Evolutionary conservation across 2,888 invertebrate species (phyloP).

Genomic region (Leucoptera coffeella): DNA sequence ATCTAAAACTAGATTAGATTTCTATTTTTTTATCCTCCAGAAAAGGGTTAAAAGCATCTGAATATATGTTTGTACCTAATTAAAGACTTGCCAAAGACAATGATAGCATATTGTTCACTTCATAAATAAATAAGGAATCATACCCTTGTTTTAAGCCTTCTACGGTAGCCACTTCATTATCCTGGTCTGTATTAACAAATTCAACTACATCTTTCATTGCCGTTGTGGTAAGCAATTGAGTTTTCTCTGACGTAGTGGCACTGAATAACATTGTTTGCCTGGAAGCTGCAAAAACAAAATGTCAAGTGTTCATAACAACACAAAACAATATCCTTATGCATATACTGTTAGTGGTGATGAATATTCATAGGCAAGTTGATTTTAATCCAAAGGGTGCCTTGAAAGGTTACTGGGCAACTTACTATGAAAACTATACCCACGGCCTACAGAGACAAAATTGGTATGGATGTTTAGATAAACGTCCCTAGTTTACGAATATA

Average conservation of each 20-base stretch:
- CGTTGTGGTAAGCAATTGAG: conserved; percentile 77
- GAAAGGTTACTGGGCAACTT: no score
- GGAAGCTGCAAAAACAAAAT: conserved; percentile 56
- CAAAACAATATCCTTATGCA: no score
- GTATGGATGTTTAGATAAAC: no score
- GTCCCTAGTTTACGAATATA: no score
- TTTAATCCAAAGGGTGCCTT: no score
- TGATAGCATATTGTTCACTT: not conserved
- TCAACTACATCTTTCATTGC: conserved; percentile 86
- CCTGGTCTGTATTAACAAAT: conserved; percentile 88
- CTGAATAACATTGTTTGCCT: conserved; percentile 97
- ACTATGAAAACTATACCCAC: no score
- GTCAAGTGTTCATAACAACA: conserved; percentile 1
- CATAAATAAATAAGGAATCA: conserved; percentile 1
- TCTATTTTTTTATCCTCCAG: no score
- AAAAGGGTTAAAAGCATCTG: no score
- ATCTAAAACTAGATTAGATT: no score
- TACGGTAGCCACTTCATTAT: conserved; percentile 72
- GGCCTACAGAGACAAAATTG: no score
- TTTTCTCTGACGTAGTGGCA: conserved; percentile 89
- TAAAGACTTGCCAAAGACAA: not conserved
- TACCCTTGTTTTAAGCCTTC: conserved; percentile 75
- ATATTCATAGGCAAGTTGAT: no score
- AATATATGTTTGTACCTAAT: not conserved
- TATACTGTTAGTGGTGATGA: no score